Evolutionary conservation across 1,140 invertebrate species (phyloP).

Genomic region (Doryteuthis pealeii): DNA sequence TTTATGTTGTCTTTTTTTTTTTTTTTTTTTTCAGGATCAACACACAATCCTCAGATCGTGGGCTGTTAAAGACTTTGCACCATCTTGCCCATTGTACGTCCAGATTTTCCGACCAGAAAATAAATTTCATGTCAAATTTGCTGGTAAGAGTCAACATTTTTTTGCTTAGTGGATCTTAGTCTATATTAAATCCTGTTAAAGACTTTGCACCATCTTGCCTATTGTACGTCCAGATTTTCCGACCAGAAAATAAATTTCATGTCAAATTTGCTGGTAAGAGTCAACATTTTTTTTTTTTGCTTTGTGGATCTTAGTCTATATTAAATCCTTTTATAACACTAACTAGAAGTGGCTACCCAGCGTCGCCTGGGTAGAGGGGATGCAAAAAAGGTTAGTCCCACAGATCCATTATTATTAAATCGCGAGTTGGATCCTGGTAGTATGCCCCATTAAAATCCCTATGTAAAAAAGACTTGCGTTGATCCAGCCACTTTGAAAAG

Average conservation of each 20-base stretch:
- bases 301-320: no score
- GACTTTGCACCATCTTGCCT: slow-evolving; percentile 95
- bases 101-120: slow-evolving; percentile 98
- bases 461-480: no score
- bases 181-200: no score
- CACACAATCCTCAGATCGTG: slow-evolving; percentile 96
- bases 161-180: slow-evolving; percentile 3
- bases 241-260: slow-evolving; percentile 96
- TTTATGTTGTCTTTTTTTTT: slow-evolving; percentile 4
- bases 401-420: no score
- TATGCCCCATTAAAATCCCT: no score
- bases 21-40: slow-evolving; percentile 71
- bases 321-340: not conserved
- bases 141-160: slow-evolving; percentile 63
- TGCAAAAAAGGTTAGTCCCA: no score
- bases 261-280: slow-evolving; percentile 86
- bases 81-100: slow-evolving; percentile 93
- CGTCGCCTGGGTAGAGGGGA: no score
- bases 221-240: slow-evolving; percentile 97
- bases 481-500: no score
- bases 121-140: slow-evolving; percentile 97
- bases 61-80: slow-evolving; percentile 98
- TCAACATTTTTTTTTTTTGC: no score
- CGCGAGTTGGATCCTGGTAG: no score
- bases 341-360: no score